Conservation (phyloP, 1,140 invertebrate genomes). For the Marisa cornuarietis region DNA sequence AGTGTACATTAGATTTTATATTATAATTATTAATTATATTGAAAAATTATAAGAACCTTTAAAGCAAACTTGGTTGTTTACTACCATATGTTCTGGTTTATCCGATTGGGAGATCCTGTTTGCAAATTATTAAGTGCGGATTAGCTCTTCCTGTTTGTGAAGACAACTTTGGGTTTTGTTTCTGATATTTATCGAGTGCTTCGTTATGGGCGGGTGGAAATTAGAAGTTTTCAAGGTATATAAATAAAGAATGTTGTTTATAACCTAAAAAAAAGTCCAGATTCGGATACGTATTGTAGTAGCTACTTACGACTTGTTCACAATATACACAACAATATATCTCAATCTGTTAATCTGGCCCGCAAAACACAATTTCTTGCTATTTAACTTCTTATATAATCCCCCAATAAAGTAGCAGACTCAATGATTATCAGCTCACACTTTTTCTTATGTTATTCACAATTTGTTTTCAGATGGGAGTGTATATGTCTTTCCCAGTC, state of each 20-base stretch:
- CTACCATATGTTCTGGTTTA: not conserved
- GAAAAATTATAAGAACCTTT: too few relatives aligned
- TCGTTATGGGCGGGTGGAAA: constrained; percentile 28
- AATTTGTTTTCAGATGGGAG: constrained; percentile 71
- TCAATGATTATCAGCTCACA: not conserved
- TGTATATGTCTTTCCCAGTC: constrained; percentile 88
- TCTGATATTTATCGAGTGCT: not conserved
- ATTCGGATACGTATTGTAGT: not conserved
- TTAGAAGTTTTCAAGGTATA: constrained; percentile 29
- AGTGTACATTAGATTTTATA: too few relatives aligned
- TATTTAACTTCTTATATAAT: not conserved
- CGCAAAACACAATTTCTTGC: not conserved
- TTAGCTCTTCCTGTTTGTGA: constrained; percentile 4
- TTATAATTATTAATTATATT: too few relatives aligned
- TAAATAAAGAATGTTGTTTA: too few relatives aligned
- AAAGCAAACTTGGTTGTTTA: constrained; percentile 5
- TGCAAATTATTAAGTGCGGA: not conserved
- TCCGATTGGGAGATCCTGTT: not conserved
- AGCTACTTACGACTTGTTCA: not conserved
- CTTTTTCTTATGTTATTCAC: not conserved
- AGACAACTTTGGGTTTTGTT: constrained; percentile 1
- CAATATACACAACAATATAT: not conserved
- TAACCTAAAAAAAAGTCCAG: too few relatives aligned
- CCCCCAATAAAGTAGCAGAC: not conserved
- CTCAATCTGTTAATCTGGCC: not conserved